Percentiles rank a stretch among this genome's conserved stretches.
phyloP scores from a whole-genome alignment of 2,113 vertebrate species.

The Rousettus leschenaultii region DNA sequence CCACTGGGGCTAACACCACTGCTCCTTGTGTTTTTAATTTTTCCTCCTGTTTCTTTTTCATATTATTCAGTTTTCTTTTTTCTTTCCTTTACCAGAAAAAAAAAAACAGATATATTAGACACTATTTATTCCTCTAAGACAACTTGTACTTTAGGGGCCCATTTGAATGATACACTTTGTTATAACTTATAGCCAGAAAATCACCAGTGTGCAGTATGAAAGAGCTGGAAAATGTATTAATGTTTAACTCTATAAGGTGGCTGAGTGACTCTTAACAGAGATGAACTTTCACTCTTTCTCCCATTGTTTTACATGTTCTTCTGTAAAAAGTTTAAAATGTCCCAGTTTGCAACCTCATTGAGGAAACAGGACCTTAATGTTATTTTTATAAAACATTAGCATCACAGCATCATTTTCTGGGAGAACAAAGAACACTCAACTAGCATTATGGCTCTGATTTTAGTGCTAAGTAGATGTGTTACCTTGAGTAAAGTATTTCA shows the following conservation, averaged over 20 bases:
- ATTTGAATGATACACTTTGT: slow-evolving; percentile 73
- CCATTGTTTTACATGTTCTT: not conserved
- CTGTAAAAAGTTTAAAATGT: not conserved
- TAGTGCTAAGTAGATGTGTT: not conserved
- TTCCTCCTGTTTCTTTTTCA: slow-evolving; percentile 77
- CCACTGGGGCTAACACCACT: slow-evolving; percentile 79
- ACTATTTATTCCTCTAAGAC: slow-evolving; percentile 72
- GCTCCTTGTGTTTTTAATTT: slow-evolving; percentile 80
- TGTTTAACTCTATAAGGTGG: slow-evolving; percentile 34
- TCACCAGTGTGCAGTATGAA: slow-evolving; percentile 51
- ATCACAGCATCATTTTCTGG: not conserved
- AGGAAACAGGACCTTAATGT: not conserved
- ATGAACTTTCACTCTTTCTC: not conserved
- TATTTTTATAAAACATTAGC: not conserved
- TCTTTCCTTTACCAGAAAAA: slow-evolving; percentile 49
- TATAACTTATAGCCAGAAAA: slow-evolving; percentile 73
- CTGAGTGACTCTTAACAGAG: not conserved
- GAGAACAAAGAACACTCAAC: not conserved
- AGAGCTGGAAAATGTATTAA: slow-evolving; percentile 24
- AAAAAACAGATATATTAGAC: slow-evolving; percentile 71
- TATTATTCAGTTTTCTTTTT: slow-evolving; percentile 66
- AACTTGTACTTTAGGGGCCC: slow-evolving; percentile 61
- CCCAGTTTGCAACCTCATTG: not conserved
- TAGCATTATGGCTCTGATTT: not conserved
- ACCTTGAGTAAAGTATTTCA: not conserved